phyloP scores from a whole-genome alignment of 2,888 invertebrate species.

The Clunio marinus region DNA sequence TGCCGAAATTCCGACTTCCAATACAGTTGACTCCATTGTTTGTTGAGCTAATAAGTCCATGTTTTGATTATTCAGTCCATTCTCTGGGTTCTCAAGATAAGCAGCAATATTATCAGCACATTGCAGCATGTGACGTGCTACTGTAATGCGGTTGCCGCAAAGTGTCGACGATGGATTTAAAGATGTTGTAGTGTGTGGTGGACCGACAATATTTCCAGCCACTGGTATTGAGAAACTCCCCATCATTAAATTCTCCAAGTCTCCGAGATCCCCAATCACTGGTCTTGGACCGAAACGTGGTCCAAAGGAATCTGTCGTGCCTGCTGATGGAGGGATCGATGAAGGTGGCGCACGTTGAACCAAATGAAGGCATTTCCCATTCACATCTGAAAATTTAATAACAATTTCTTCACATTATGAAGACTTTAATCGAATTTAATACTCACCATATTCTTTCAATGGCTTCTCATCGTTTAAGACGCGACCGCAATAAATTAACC shows the following conservation, averaged over 20 bases:
- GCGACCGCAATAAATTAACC: slow-evolving; percentile 92
- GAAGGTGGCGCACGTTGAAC: slow-evolving; percentile 82
- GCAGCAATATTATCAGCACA: slow-evolving; percentile 51
- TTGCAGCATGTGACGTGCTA: slow-evolving; percentile 51
- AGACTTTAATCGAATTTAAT: slow-evolving; percentile 44
- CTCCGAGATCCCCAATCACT: neutral
- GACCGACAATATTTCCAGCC: slow-evolving; percentile 31
- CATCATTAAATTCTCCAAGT: slow-evolving; percentile 36
- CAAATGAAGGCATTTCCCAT: slow-evolving; percentile 89
- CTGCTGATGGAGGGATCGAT: slow-evolving; percentile 41
- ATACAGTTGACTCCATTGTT: slow-evolving; percentile 52
- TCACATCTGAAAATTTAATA: slow-evolving; percentile 60
- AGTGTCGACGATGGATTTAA: slow-evolving; percentile 50
- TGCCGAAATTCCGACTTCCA: slow-evolving; percentile 51
- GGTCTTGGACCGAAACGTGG: slow-evolving; percentile 43
- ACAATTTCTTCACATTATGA: neutral
- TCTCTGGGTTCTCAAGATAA: slow-evolving; percentile 50
- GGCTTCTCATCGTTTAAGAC: slow-evolving; percentile 84
- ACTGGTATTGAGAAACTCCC: slow-evolving; percentile 38
- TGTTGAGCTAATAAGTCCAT: slow-evolving; percentile 52
- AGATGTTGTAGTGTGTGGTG: slow-evolving; percentile 46
- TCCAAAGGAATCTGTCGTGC: slow-evolving; percentile 42
- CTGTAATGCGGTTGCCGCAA: slow-evolving; percentile 52
- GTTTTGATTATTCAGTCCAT: slow-evolving; percentile 50
- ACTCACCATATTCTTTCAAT: slow-evolving; percentile 76